phyloP scores from a whole-genome alignment of 2,797 vertebrate species.

The Astyanax mexicanus region DNA sequence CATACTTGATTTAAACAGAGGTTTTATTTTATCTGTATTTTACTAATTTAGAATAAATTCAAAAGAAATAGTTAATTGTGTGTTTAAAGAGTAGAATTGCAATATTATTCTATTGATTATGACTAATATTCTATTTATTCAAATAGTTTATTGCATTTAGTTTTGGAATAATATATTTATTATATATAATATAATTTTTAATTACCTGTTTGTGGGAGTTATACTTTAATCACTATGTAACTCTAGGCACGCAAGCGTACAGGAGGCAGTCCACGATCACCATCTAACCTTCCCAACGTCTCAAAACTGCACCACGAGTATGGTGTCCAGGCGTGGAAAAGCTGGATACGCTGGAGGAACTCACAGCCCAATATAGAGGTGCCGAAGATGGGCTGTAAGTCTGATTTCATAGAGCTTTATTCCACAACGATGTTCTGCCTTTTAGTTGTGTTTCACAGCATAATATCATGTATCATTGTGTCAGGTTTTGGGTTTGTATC shows the following conservation, averaged over 20 bases:
- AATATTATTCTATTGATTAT: too few relatives aligned
- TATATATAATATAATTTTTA: too few relatives aligned
- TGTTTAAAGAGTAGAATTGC: too few relatives aligned
- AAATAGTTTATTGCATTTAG: too few relatives aligned
- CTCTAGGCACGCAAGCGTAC: conserved; percentile 81
- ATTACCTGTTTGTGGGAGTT: neutral
- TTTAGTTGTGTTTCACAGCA: neutral
- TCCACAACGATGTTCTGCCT: neutral
- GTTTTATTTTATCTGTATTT: too few relatives aligned
- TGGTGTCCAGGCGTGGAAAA: conserved; percentile 94
- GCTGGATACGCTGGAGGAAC: conserved; percentile 94
- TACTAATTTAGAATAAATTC: too few relatives aligned
- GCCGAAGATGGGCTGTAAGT: conserved; percentile 87
- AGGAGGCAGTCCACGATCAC: conserved; percentile 66
- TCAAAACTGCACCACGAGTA: conserved; percentile 89
- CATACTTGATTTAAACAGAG: too few relatives aligned
- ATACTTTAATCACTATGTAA: neutral
- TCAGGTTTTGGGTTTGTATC: neutral
- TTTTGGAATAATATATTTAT: too few relatives aligned
- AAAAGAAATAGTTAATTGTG: too few relatives aligned
- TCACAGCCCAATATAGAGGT: conserved; percentile 87
- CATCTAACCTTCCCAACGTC: conserved; percentile 16
- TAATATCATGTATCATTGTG: neutral
- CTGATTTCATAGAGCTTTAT: neutral
- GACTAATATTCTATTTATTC: too few relatives aligned